Base-by-base conservation (phyloP, 2,797 vertebrate genomes). In the Varecia variegata region DNA sequence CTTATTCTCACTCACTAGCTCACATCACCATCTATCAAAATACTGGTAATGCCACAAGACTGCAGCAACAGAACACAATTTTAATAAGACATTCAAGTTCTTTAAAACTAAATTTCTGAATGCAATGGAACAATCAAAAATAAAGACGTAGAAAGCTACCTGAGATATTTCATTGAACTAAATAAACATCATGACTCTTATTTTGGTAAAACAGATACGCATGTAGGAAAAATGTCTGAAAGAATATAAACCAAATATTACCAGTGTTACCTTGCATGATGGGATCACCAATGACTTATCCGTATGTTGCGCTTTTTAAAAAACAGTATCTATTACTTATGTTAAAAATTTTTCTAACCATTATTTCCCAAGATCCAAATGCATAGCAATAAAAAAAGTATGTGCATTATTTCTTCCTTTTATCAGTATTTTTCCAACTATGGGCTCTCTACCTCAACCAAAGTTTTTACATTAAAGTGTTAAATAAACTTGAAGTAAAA, bases 301-400 rank as follows among this genome's bases (percentile, higher is more conserved):
- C 58, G 3, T 32, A 68, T 23, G 32, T 20, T 70, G n/a, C 40
- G 30, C 32, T 38, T 56, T 82, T 73, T 56, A 56, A 8, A 54
- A 52, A 79, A 50, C 15, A 81, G 14, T 45, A 40, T 71, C 7
- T 80, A 58, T 84, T 73, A 68, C 32, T 71, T 67, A 54, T 7
- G 23, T 84, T 91, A 68, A n/a, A 89, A 38, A 6, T 60, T 68
- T 67, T 35, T 10, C 17, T 50, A 79, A 81, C 88, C 7, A 87
- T 73, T 86, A 40, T 86, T 91, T 89, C 25, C 25, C 38, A 70
- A 94, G 58, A 91, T 30, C 15, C 76, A 96, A 96, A 95, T 77
- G 54, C 4, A 68, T 21, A 87, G 11, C 35, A 38, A 86, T 79
- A 74, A 89, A 84, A 32, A 93, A 85, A 18, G 17, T 73, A 91